Evolutionary conservation across 2,113 vertebrate genomes (phyloP), one percentile per base, ranked within the genome.

Genomic region (Mirza zaza): DNA sequence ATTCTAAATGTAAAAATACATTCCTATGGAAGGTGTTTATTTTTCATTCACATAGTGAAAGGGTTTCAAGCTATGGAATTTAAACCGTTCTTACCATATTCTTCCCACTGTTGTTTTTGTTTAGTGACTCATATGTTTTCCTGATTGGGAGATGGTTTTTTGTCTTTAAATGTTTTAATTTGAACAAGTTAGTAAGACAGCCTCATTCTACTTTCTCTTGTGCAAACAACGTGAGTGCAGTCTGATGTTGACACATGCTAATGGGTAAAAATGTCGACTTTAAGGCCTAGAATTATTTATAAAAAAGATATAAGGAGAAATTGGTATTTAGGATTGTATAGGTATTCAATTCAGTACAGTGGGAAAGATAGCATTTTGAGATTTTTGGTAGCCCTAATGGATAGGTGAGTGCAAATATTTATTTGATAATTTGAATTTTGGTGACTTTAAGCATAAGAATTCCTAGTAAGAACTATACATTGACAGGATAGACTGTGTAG

Each of bases 31-130:
- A 59, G 15, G 42, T 52, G 6, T 11, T 73, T 96, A 61, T 92
- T 91, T 96, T 97, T 94, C 42, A 76, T n/a, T 95, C 39, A 85
- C 39, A 32, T 67, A 88, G 45, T 81, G 95, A 75, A 92, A 85
- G 18, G 23, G 65, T 59, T 90, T 90, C 8, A 88, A 48, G 39
- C 50, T 93, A 20, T 67, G 63, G 48, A 13, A 59, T 85, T 91
- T 93, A 82, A 95, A 85, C 6, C 70, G n/a, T 84, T 86, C 18
- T 87, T 90, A 63, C 15, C 65, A 14, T 91, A 75, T 42, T 90
- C 39, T 79, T 90, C 42, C 80, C 13, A 68, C 59, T 85, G 1
- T 39, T 45, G 36, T 18, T 39, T 75, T 76, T 23, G 50, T 6
- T 65, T 42, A 20, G 52, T 79, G 25, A 70, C 6, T 70, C 18